A percentile compares a stretch with the other conserved stretches of the same genome.
These are phyloP conservation scores for Australoheros facetus DNA, from an alignment of 2,797 vertebrate genomes.

Conservation along the genomic window DNA sequence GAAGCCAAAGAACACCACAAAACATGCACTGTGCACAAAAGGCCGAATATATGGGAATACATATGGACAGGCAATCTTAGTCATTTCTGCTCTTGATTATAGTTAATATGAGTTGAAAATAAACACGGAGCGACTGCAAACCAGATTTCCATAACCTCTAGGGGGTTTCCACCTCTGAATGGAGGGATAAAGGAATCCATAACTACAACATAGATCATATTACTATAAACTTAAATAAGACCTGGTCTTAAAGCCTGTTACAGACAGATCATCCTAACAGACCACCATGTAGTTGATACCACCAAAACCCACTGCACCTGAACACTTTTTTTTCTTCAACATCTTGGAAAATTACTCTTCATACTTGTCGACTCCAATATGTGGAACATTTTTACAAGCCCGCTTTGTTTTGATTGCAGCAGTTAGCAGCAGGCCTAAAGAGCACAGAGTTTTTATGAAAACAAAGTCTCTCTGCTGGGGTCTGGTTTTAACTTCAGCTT, in stretches of 20 bases:
- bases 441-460: conserved; percentile 26
- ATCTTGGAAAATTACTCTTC: conserved; percentile 27
- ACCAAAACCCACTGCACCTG: conserved; percentile 11
- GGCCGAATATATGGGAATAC: conserved; percentile 21
- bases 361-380: conserved; percentile 38
- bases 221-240: conserved; percentile 52
- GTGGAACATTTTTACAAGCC: conserved; percentile 26
- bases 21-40: conserved; percentile 17
- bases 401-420: conserved; percentile 36
- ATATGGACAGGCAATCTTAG: conserved; percentile 11
- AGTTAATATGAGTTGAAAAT: conserved; percentile 56
- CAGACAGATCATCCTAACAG: conserved; percentile 28
- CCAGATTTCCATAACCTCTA: conserved; percentile 53
- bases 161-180: conserved; percentile 54
- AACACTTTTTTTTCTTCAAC: background rate
- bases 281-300: conserved; percentile 43
- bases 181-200: conserved; percentile 40
- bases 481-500: conserved; percentile 22
- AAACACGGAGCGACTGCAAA: conserved; percentile 50
- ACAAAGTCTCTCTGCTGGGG: conserved; percentile 3
- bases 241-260: conserved; percentile 30
- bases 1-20: conserved; percentile 30
- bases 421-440: conserved; percentile 2
- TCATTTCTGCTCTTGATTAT: conserved; percentile 60
- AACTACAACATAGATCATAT: conserved; percentile 49